These are phyloP conservation scores for Odontomyia ornata DNA, from an alignment of 2,888 invertebrate species.

Conservation along the genomic window DNA sequence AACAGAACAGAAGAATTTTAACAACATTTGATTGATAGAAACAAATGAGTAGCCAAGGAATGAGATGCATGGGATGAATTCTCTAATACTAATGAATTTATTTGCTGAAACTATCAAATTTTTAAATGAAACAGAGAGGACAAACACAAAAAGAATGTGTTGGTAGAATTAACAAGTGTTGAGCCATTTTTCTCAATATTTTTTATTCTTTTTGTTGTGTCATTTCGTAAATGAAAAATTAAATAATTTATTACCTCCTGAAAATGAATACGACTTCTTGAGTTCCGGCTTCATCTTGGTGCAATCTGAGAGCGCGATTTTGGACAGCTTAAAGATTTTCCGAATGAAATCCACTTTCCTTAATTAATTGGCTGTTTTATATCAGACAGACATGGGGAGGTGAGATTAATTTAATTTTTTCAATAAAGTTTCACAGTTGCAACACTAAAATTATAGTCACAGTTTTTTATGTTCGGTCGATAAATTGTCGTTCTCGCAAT, in stretches of 20 bases:
- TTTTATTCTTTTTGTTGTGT: neutral
- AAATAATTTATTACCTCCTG: conserved; percentile 29
- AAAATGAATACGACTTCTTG: conserved; percentile 28
- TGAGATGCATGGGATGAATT: neutral
- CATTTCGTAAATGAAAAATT: neutral
- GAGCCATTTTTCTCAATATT: neutral
- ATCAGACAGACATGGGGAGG: too few species aligned
- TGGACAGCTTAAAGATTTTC: neutral
- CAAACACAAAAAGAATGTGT: neutral
- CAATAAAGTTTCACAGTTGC: too few species aligned
- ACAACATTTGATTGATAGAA: neutral
- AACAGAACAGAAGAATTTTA: neutral
- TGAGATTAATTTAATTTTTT: too few species aligned
- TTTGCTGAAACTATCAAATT: neutral
- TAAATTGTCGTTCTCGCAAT: too few species aligned
- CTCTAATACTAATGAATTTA: neutral
- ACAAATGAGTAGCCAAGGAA: neutral
- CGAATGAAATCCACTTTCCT: neutral
- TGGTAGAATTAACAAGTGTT: neutral
- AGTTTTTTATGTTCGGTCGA: too few species aligned
- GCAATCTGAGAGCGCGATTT: too few species aligned
- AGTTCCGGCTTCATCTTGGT: conserved; percentile 4
- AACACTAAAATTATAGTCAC: too few species aligned
- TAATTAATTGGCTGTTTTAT: too few species aligned
- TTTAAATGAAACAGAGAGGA: neutral